phyloP scores from a whole-genome alignment of 2,797 vertebrate genomes.

The Manis crassicaudata region DNA sequence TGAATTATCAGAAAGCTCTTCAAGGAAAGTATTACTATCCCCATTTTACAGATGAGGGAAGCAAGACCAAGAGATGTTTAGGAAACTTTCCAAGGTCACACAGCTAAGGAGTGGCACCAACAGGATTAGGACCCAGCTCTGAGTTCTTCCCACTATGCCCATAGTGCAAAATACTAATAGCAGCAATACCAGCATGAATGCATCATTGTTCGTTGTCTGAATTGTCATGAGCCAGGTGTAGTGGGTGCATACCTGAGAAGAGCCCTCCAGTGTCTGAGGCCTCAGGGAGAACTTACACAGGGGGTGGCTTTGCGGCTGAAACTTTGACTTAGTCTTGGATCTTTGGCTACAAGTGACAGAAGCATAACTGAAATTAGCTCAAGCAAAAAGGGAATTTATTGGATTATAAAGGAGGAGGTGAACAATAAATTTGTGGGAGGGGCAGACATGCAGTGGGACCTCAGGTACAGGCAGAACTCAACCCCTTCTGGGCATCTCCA shows the following conservation, averaged over 20 bases:
- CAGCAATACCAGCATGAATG: background rate
- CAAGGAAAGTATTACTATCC: background rate
- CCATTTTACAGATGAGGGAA: constrained; percentile 20
- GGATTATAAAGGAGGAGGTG: background rate
- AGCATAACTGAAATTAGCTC: background rate
- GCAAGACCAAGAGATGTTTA: background rate
- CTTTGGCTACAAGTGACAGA: background rate
- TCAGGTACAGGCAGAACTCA: background rate
- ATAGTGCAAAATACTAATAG: background rate
- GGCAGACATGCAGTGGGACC: background rate
- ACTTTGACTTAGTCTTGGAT: background rate
- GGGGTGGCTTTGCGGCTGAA: background rate
- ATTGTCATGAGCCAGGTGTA: background rate
- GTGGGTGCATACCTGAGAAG: background rate
- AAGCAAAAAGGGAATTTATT: background rate
- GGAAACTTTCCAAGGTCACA: background rate
- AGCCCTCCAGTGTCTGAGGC: background rate
- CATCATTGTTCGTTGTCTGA: background rate
- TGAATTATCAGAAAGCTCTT: background rate
- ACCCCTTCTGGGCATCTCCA: background rate
- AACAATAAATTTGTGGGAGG: background rate
- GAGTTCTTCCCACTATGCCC: background rate
- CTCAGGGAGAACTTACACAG: background rate
- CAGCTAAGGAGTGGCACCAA: background rate
- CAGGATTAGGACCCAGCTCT: background rate